Percentiles rank a stretch among this genome's conserved stretches.
Evolutionary conservation across 2,797 vertebrate species (phyloP).

Genomic region (Spondyliosoma cantharus): DNA sequence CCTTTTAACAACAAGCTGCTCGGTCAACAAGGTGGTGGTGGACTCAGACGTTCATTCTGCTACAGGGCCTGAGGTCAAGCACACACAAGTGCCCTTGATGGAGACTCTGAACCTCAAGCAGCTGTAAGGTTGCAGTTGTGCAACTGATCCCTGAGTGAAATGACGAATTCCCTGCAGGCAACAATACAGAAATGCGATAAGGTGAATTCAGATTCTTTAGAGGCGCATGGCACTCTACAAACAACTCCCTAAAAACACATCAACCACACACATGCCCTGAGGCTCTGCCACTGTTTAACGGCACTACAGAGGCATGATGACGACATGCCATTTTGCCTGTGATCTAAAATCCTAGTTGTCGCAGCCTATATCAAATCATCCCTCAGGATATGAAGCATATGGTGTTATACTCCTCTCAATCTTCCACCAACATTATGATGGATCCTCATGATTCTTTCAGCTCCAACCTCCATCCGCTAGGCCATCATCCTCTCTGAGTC

Average conservation of each 20-base stretch:
- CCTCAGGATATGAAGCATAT: constrained; percentile 52
- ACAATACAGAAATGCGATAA: constrained; percentile 17
- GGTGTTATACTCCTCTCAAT: constrained; percentile 35
- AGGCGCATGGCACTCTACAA: constrained; percentile 18
- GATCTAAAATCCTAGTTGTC: constrained; percentile 57
- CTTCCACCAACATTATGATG: constrained; percentile 35
- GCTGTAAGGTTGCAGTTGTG: constrained; percentile 22
- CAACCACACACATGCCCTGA: constrained; percentile 34
- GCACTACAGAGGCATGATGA: constrained; percentile 42
- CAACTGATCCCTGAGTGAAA: constrained; percentile 44
- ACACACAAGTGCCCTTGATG: constrained; percentile 31
- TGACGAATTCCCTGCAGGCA: constrained; percentile 24
- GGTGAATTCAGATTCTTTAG: constrained; percentile 10
- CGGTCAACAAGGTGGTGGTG: constrained; percentile 12
- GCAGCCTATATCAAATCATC: constrained; percentile 39
- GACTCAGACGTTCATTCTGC: constrained; percentile 27
- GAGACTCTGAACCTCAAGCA: constrained; percentile 23
- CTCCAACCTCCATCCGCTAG: constrained; percentile 54
- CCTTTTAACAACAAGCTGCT: constrained; percentile 4
- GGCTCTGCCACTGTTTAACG: constrained; percentile 58
- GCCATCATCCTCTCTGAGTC: constrained; percentile 55
- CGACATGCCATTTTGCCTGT: constrained; percentile 52
- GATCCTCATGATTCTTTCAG: constrained; percentile 46
- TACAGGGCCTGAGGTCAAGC: constrained; percentile 32
- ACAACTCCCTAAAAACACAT: constrained; percentile 49